Conservation (phyloP, 1,140 invertebrate genomes). For the Sesamia nonagrioides region DNA sequence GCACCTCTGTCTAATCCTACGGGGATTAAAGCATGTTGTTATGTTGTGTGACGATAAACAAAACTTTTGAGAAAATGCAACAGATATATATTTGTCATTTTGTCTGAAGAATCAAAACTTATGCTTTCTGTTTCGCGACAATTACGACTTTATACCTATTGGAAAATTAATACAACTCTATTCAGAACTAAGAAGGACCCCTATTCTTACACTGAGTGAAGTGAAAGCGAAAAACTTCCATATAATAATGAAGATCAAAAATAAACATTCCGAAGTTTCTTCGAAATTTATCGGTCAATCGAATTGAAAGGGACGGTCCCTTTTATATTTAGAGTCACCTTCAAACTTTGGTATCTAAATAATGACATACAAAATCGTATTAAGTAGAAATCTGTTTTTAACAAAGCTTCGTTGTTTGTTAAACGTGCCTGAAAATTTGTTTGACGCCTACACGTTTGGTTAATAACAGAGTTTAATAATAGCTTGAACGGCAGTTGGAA, state of each 20-base stretch:
- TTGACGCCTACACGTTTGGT: too few species aligned
- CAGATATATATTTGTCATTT: too few species aligned
- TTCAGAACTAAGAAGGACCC: not conserved
- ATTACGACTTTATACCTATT: not conserved
- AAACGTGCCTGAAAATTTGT: not conserved
- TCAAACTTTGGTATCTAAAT: slow-evolving; percentile 6
- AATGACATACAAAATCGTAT: slow-evolving; percentile 17
- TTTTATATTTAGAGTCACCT: slow-evolving; percentile 5
- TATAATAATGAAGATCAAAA: slow-evolving; percentile 10
- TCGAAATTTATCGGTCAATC: slow-evolving; percentile 18
- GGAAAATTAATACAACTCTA: not conserved
- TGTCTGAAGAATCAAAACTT: too few species aligned
- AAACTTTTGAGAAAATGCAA: too few species aligned
- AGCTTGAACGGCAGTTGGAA: not conserved
- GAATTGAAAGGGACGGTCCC: slow-evolving; percentile 14
- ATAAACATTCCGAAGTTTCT: slow-evolving; percentile 13
- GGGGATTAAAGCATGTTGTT: too few species aligned
- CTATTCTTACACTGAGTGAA: not conserved
- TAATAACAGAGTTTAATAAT: too few species aligned
- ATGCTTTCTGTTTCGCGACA: too few species aligned
- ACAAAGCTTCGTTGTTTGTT: not conserved
- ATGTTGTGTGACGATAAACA: too few species aligned
- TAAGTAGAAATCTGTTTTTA: slow-evolving; percentile 5
- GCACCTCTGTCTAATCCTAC: too few species aligned
- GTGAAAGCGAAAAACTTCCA: not conserved